Conservation (phyloP, 2,888 invertebrate species). For the Stramonita haemastoma region DNA sequence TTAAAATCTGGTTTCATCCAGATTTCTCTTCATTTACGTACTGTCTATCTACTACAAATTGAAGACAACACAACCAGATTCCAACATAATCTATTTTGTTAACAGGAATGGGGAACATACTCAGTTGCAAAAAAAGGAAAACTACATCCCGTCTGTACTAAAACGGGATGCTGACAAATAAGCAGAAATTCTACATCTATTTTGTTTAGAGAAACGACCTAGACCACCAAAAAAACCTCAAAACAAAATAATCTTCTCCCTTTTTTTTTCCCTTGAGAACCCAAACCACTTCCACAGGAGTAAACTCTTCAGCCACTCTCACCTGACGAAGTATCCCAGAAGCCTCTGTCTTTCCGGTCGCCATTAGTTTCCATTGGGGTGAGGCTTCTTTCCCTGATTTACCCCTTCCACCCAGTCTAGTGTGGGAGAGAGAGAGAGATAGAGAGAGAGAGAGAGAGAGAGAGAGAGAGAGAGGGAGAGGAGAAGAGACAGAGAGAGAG, state of each 20-base stretch:
- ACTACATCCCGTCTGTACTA: too few relatives aligned
- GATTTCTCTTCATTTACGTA: too few relatives aligned
- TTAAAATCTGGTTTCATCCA: too few relatives aligned
- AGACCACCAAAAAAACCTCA: too few relatives aligned
- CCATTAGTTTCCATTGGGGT: background rate
- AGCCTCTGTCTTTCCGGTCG: background rate
- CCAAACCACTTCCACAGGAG: background rate
- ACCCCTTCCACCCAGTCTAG: background rate
- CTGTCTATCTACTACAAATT: too few relatives aligned
- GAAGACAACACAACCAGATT: too few relatives aligned
- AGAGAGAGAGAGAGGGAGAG: background rate
- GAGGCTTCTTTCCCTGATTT: background rate
- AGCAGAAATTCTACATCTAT: too few relatives aligned
- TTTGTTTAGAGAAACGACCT: too few relatives aligned
- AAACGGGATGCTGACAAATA: too few relatives aligned
- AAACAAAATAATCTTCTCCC: background rate
- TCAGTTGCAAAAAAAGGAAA: too few relatives aligned
- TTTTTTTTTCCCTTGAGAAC: background rate
- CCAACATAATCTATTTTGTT: too few relatives aligned
- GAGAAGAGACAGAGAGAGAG: background rate
- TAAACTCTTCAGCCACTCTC: background rate
- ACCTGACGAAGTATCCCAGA: background rate
- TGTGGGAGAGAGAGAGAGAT: background rate
- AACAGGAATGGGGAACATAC: too few relatives aligned
- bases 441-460: background rate